A percentile compares a stretch with the other conserved stretches of the same genome.
Evolutionary conservation across 2,888 invertebrate species (phyloP).

Genomic region (Tholera decimalis): DNA sequence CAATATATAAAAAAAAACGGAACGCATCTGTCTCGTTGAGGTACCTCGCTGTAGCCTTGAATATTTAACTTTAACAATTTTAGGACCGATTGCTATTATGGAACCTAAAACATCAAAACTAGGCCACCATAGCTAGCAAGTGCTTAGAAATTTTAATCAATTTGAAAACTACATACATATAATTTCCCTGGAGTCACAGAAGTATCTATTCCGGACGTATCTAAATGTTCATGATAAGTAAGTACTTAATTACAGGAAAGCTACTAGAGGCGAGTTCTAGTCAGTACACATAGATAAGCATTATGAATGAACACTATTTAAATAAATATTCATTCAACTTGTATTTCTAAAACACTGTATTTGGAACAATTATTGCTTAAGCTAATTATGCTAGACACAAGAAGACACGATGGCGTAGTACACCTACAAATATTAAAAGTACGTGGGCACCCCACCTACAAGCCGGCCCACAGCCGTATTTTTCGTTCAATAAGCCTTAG

Average conservation of each 20-base stretch:
- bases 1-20: slow-evolving; percentile 71
- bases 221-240: slow-evolving; percentile 66
- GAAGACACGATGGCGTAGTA: slow-evolving; percentile 81
- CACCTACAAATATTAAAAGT: slow-evolving; percentile 83
- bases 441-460: slow-evolving; percentile 89
- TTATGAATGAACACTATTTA: slow-evolving; percentile 55
- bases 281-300: slow-evolving; percentile 62
- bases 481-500: slow-evolving; percentile 80
- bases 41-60: slow-evolving; percentile 51
- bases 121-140: neutral
- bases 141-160: slow-evolving; percentile 28
- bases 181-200: slow-evolving; percentile 57
- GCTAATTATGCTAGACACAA: slow-evolving; percentile 74
- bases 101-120: slow-evolving; percentile 16
- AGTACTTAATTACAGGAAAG: slow-evolving; percentile 69
- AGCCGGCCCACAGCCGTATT: slow-evolving; percentile 84
- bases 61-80: slow-evolving; percentile 53
- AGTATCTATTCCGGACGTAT: slow-evolving; percentile 66
- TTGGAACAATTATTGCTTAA: slow-evolving; percentile 41
- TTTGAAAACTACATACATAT: slow-evolving; percentile 31
- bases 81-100: slow-evolving; percentile 26
- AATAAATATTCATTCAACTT: slow-evolving; percentile 26
- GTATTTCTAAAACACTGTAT: slow-evolving; percentile 9
- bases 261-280: slow-evolving; percentile 63
- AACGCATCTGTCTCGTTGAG: slow-evolving; percentile 67